A percentile compares a stretch with the other conserved stretches of the same genome.
These are phyloP conservation scores for Helobdella robusta DNA, from an alignment of 2,888 invertebrate species.

Conservation along the genomic window DNA sequence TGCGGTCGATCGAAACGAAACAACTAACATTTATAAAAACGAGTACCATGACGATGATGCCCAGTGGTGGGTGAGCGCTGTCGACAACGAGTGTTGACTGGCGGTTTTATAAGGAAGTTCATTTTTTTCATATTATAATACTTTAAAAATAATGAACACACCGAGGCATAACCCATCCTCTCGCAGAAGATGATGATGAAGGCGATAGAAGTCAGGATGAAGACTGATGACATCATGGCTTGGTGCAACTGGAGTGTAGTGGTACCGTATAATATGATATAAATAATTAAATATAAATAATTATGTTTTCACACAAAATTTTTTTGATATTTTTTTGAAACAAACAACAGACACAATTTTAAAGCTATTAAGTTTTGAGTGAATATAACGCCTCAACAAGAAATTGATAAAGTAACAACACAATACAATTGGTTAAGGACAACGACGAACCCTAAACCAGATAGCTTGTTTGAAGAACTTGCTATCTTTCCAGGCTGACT, in stretches of 20 bases:
- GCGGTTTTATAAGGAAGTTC: neutral
- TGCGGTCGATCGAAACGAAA: too few species aligned
- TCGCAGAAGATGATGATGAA: slow-evolving; percentile 21
- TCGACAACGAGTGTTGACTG: neutral
- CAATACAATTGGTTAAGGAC: too few species aligned
- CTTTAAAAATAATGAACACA: neutral
- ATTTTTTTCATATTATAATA: neutral
- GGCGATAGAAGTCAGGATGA: slow-evolving; percentile 11
- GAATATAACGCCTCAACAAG: too few species aligned
- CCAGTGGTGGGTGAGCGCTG: slow-evolving; percentile 17
- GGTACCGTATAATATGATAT: too few species aligned
- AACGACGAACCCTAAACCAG: slow-evolving; percentile 21
- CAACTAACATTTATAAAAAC: slow-evolving; percentile 10
- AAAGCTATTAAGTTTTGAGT: too few species aligned
- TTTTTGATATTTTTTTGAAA: too few species aligned
- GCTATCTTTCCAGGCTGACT: slow-evolving; percentile 17
- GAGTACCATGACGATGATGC: slow-evolving; percentile 20
- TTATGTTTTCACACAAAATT: too few species aligned
- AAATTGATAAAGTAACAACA: too few species aligned
- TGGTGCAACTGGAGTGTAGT: slow-evolving; percentile 21
- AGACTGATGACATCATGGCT: neutral
- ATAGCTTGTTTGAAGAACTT: slow-evolving; percentile 6
- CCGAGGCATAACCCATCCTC: slow-evolving; percentile 1
- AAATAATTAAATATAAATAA: too few species aligned
- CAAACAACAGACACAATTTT: too few species aligned